Base-by-base conservation (phyloP, 2,888 invertebrate species). In the Eulithis testata region DNA sequence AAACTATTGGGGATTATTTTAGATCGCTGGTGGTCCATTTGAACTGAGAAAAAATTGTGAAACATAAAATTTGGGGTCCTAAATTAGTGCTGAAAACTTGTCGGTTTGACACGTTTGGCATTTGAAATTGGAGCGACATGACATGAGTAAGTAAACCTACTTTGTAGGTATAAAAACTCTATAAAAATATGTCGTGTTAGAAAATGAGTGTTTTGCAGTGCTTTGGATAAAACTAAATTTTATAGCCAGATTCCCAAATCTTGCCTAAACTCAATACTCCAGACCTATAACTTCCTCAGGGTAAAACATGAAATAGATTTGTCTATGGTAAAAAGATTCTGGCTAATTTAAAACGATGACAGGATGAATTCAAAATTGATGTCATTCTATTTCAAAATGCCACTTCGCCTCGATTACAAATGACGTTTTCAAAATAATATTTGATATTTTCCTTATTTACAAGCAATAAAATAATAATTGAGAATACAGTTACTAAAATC, bases 381-480 rank as follows among this genome's bases (percentile, higher is more conserved):
- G 85, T 86, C 88, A 87, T 90, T 90, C 88, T 72, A 87, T 82
- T 84, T 82, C 66, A 82, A 77, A 75, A 81, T 75, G 76, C 75
- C 79, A 79, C 81, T 86, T 84, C 86, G 76, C 74, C 86, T 85
- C 70, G 90, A 90, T 90, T 91, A 86, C 77, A 75, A 75, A 85
- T 90, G 90, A 89, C 90, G 87, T 79, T 83, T 63, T 54, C 53
- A 79, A 82, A 82, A 86, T 84, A 86, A 74, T 71, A 72, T 89
- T 90, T 88, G 83, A 84, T 89, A 85, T 80, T 86, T 84, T 85
- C 82, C 71, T 80, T 87, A 84, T 88, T 86, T 86, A 89, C 80
- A 84, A 67, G 80, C 76, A 82, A 79, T 40, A 40, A 8, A 40
- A 79, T 78, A 50, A 83, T 40, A 40, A 52, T 79, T 76, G 75